Base-by-base conservation (phyloP, 1,140 invertebrate genomes). In the Maconellicoccus hirsutus region DNA sequence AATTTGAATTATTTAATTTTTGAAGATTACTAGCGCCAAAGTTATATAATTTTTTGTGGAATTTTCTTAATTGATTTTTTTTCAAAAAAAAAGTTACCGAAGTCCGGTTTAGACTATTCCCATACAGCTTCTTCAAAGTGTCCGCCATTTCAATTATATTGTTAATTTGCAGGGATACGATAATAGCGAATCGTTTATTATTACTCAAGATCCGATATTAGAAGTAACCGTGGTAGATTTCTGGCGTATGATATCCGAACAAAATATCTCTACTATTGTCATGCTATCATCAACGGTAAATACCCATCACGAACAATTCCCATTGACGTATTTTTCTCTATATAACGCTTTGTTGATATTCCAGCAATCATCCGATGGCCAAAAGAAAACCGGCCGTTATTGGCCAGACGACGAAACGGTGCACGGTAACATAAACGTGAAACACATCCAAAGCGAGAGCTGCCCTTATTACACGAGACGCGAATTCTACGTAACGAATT, bases 191-290 rank as follows among this genome's bases (percentile, higher is more conserved):
- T 91, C 92, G 19, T 98, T 95, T 81, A 94, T 98, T 59, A 94
- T 96, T 61, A 93, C 94, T 1, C 94, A 98, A 84, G 94, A 97
- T 81, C 95, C 96, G 0, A 78, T 97, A 70, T 19, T 71, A 70
- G 91, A 93, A 27, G 84, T 84, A 72, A 98, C 94, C 0, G 87
- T 93, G 71, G 84, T 86, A 73, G 96, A 98, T 81, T 98, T 98
- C 80, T 98, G 96, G 95, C 84, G 94, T 77, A 96, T 98, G 94
- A 87, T 98, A 66, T 92, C 91, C 22, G 94, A 97, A 79, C 93
- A 96, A 76, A 89, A 90, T 78, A 23, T 66, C 25, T 66, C 61
- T 6, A 66, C 61, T 25, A 26, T 66, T 26, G 61, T 66, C 10
- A 66, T 66, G 61, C 16, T 66, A 16, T 66, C 61, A 26, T 66